Conservation (phyloP, 2,113 vertebrate genomes). For the Atrichornis clamosus region DNA sequence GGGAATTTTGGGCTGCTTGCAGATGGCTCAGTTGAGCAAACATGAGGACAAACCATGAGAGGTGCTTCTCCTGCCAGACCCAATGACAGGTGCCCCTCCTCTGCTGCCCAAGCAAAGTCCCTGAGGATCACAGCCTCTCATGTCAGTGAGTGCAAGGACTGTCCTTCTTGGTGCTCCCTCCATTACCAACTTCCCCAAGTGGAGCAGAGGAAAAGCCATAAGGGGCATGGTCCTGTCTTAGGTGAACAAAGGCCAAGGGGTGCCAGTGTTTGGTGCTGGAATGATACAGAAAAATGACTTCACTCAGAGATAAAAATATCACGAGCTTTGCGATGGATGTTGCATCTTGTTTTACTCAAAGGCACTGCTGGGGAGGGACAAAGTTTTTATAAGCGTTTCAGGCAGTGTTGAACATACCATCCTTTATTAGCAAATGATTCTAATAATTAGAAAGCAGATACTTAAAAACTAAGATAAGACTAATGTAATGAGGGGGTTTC, state of each 20-base stretch:
- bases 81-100: fast-evolving
- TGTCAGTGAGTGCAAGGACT: neutral
- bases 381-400: neutral
- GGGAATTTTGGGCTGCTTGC: neutral
- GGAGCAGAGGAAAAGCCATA: neutral
- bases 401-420: neutral
- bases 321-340: neutral
- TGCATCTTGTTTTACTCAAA: neutral
- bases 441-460: neutral
- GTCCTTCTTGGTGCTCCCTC: neutral
- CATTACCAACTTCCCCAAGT: neutral
- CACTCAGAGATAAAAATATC: neutral
- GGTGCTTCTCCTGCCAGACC: neutral
- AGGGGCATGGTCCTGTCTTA: neutral
- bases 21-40: neutral
- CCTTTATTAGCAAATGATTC: neutral
- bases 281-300: neutral
- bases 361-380: neutral
- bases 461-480: neutral
- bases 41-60: neutral
- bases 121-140: neutral
- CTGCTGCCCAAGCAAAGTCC: neutral
- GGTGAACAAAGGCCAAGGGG: neutral
- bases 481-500: neutral
- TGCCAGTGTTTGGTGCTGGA: neutral